These are phyloP conservation scores for Cryptoprocta ferox DNA, from an alignment of 2,797 vertebrate species.

Conservation along the genomic window DNA sequence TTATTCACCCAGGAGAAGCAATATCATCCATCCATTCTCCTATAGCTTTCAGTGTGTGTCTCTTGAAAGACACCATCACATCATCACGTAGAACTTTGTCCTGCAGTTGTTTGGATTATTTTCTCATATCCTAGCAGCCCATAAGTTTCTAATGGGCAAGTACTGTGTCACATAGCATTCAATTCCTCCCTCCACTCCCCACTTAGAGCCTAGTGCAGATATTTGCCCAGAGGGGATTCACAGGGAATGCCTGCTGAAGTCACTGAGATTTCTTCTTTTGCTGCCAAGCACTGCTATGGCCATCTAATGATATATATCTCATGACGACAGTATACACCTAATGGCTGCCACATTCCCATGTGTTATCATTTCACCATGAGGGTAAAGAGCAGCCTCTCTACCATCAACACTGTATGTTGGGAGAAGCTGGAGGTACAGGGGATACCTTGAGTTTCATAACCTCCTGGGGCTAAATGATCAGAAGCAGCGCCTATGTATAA, in stretches of 20 bases:
- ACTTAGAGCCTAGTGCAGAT: neutral
- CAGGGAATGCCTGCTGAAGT: neutral
- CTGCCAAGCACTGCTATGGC: neutral
- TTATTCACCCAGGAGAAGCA: neutral
- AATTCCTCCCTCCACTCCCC: neutral
- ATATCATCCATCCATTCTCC: neutral
- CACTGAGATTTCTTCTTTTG: neutral
- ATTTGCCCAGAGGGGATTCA: neutral
- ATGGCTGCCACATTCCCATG: neutral
- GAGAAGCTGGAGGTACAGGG: neutral
- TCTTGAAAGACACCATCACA: neutral
- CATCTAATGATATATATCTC: neutral
- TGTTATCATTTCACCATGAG: neutral
- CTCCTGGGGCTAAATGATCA: neutral
- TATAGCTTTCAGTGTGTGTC: neutral
- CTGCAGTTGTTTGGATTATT: neutral
- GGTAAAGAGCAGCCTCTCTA: neutral
- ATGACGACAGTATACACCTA: neutral
- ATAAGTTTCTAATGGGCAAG: neutral
- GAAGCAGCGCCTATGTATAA: neutral
- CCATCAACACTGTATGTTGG: neutral
- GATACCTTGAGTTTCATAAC: neutral
- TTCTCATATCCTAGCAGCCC: neutral
- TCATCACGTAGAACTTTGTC: neutral
- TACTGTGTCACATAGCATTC: neutral